Evolutionary conservation across 2,113 vertebrate species (phyloP).

Genomic region (Aspiorhynchus laticeps): DNA sequence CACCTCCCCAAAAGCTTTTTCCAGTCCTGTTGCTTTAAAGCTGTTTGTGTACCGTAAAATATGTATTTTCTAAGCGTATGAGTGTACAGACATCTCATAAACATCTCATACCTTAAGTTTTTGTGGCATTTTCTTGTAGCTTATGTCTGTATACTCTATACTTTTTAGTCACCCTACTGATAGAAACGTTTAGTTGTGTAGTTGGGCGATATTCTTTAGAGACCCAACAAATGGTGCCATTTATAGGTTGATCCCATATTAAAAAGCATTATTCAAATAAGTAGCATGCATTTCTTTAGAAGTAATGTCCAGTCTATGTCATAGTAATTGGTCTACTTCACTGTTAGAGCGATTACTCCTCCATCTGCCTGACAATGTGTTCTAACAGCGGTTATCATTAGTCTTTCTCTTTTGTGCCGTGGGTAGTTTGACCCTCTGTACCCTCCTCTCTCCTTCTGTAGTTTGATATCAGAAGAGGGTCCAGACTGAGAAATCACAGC

Average conservation of each 20-base stretch:
- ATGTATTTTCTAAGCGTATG: neutral
- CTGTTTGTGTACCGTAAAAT: neutral
- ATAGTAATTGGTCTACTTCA: constrained; percentile 7
- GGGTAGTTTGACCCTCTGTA: constrained; percentile 49
- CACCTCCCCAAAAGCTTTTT: constrained; percentile 1
- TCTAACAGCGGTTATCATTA: neutral
- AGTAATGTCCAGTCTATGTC: neutral
- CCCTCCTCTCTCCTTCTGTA: constrained; percentile 44
- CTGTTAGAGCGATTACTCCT: neutral
- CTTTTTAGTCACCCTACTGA: too few species aligned
- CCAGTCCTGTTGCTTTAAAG: neutral
- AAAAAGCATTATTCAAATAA: neutral
- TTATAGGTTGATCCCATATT: neutral
- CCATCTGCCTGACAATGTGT: constrained; percentile 32
- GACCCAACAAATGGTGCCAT: neutral
- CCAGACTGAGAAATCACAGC: constrained; percentile 60
- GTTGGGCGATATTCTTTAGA: neutral
- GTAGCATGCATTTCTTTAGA: neutral
- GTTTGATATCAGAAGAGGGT: constrained; percentile 60
- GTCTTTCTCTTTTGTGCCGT: constrained; percentile 1
- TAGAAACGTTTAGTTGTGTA: neutral
- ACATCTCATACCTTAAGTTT: neutral
- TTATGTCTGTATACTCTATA: too few species aligned
- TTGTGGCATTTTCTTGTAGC: too few species aligned
- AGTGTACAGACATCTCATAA: neutral